These are phyloP conservation scores for Pogonocherus hispidulus DNA, from an alignment of 2,888 invertebrate genomes.

Conservation along the genomic window DNA sequence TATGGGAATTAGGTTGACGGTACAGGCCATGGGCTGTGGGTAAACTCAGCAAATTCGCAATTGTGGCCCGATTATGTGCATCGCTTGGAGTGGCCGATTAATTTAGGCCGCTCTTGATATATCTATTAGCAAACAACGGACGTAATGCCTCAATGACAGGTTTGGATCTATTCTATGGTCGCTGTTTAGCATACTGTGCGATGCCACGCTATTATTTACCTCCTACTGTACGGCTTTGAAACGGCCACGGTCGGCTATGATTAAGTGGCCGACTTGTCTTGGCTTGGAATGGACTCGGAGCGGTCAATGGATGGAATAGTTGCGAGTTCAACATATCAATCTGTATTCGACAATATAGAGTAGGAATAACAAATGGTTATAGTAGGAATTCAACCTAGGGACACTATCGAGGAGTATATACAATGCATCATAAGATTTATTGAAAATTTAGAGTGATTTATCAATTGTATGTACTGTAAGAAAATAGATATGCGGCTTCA, in stretches of 20 bases:
- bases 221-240: not conserved
- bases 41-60: not conserved
- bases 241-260: not conserved
- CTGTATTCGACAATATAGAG: too few species aligned
- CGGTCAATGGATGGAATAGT: not conserved
- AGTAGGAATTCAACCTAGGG: too few species aligned
- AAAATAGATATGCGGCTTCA: too few species aligned
- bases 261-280: constrained; percentile 4
- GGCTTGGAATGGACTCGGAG: not conserved
- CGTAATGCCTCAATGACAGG: constrained; percentile 22
- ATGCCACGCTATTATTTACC: constrained; percentile 4
- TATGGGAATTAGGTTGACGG: too few species aligned
- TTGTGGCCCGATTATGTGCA: constrained; percentile 11
- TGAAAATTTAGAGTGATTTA: too few species aligned
- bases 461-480: too few species aligned
- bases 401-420: too few species aligned
- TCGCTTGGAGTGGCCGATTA: constrained; percentile 12
- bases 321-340: too few species aligned
- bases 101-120: constrained; percentile 19
- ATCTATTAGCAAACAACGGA: constrained; percentile 27
- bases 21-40: too few species aligned
- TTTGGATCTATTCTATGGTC: not conserved
- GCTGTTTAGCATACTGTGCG: constrained; percentile 18
- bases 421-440: too few species aligned
- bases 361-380: too few species aligned